phyloP scores from a whole-genome alignment of 2,113 vertebrate genomes.

The Andinoacara biseriatus region DNA sequence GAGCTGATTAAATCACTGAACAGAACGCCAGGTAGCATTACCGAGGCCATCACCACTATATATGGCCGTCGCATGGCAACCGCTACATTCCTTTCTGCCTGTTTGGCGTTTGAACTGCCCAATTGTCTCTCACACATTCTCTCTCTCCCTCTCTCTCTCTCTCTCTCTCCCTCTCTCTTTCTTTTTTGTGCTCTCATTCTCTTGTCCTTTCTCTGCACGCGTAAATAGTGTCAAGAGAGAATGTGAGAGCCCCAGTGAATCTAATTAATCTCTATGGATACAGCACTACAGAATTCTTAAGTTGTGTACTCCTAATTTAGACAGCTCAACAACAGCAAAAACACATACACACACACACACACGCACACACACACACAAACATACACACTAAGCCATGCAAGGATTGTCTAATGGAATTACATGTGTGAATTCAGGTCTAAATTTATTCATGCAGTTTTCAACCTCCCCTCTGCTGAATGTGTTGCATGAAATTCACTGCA shows the following conservation, averaged over 20 bases:
- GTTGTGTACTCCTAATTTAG: slow-evolving; percentile 21
- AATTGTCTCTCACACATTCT: slow-evolving; percentile 21
- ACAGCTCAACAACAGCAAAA: slow-evolving; percentile 5
- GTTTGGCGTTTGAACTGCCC: slow-evolving; percentile 45
- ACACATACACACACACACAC: not conserved
- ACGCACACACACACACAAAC: not conserved
- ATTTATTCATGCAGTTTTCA: slow-evolving; percentile 14
- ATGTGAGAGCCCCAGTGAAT: not conserved
- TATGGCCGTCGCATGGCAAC: slow-evolving; percentile 72
- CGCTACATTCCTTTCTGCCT: slow-evolving; percentile 21
- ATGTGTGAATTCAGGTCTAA: slow-evolving; percentile 8
- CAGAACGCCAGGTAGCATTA: slow-evolving; percentile 73
- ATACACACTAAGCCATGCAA: not conserved
- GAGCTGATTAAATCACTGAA: slow-evolving; percentile 74
- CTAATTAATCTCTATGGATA: slow-evolving; percentile 47
- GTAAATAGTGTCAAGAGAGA: not conserved
- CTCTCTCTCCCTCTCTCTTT: not conserved
- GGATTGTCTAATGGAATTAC: slow-evolving; percentile 12
- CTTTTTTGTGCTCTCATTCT: not conserved
- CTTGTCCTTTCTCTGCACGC: not conserved
- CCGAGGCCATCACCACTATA: slow-evolving; percentile 61
- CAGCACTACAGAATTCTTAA: slow-evolving; percentile 22
- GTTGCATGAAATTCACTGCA: not conserved
- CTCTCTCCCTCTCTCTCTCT: not conserved
- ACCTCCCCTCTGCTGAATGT: not conserved